A percentile compares a stretch with the other conserved stretches of the same genome.
phyloP scores from a whole-genome alignment of 2,113 vertebrate genomes.

The Balaeniceps rex region DNA sequence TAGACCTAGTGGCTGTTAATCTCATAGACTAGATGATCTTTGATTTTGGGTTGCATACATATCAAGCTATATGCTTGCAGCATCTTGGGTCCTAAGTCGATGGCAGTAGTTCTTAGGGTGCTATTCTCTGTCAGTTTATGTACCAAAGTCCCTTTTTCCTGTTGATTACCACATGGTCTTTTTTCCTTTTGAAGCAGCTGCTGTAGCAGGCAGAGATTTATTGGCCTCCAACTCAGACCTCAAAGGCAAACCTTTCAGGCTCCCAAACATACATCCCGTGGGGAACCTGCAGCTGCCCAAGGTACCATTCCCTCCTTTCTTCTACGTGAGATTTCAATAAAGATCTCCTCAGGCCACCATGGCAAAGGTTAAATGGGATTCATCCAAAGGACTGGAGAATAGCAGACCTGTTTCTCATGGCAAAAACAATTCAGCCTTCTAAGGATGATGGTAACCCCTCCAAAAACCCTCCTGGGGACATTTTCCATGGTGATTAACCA shows the following conservation, averaged over 20 bases:
- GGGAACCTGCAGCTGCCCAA: not conserved
- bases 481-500: not conserved
- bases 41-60: not conserved
- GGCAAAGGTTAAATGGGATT: not conserved
- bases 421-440: not conserved
- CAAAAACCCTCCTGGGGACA: not conserved
- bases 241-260: not conserved
- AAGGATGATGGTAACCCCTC: not conserved
- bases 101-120: not conserved
- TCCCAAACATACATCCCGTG: not conserved
- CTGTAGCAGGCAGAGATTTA: not conserved
- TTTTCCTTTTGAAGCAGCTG: not conserved
- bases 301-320: not conserved
- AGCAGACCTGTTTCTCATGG: not conserved
- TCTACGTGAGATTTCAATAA: not conserved
- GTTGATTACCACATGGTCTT: not conserved
- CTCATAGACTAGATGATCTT: not conserved
- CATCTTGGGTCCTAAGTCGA: not conserved
- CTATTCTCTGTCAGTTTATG: not conserved
- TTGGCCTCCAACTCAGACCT: not conserved
- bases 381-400: not conserved
- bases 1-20: not conserved
- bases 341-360: not conserved
- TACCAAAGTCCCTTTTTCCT: not conserved
- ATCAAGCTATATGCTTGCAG: not conserved